Conservation (phyloP, 1,140 invertebrate genomes). For the Tetramorium alpestre region DNA sequence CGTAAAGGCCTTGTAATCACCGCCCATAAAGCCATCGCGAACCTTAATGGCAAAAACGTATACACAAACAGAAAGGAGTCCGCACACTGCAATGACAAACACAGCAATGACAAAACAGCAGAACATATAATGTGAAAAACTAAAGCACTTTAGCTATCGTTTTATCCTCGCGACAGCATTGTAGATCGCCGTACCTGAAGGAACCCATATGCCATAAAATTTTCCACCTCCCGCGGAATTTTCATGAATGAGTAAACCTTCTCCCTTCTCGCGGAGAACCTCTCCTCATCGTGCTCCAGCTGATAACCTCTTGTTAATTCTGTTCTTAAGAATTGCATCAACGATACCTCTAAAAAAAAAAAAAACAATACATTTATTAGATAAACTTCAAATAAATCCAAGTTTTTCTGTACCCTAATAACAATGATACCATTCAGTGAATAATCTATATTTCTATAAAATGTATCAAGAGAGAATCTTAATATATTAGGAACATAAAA, state of each 20-base stretch:
- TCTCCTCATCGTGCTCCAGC: slow-evolving; percentile 96
- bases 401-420: background rate
- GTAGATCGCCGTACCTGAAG: slow-evolving; percentile 88
- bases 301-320: slow-evolving; percentile 97
- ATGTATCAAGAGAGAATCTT: too few relatives aligned
- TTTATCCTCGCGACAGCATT: background rate
- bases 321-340: slow-evolving; percentile 92
- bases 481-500: too few relatives aligned
- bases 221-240: slow-evolving; percentile 96
- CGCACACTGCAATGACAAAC: slow-evolving; percentile 90
- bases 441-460: too few relatives aligned
- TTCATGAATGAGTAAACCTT: slow-evolving; percentile 99
- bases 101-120: background rate
- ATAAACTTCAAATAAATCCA: background rate
- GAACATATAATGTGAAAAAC: background rate
- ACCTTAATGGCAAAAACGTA: slow-evolving; percentile 98
- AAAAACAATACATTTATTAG: slow-evolving; percentile 26
- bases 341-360: slow-evolving; percentile 83
- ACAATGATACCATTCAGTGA: too few relatives aligned
- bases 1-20: slow-evolving; percentile 90
- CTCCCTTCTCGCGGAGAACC: slow-evolving; percentile 96
- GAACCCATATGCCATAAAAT: slow-evolving; percentile 98
- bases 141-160: background rate
- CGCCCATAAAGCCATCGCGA: slow-evolving; percentile 94
- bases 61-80: slow-evolving; percentile 99